Conservation (phyloP, 2,113 vertebrate genomes). For the Cephalopholis sonnerati region DNA sequence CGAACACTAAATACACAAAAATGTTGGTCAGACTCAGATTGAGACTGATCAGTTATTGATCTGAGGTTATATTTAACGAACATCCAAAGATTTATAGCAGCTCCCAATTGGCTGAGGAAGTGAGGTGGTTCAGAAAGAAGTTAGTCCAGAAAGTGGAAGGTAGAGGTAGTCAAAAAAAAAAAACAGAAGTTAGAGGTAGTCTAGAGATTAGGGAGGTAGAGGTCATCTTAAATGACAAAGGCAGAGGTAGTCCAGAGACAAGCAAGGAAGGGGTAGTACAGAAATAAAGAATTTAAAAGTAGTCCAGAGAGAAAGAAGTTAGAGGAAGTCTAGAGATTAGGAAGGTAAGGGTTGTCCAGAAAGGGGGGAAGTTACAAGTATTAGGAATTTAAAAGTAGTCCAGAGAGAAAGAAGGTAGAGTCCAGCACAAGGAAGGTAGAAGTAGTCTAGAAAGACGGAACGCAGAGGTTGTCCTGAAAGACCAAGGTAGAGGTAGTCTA, state of each 20-base stretch:
- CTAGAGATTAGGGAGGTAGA: too few relatives aligned
- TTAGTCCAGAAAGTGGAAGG: too few relatives aligned
- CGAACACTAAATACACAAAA: constrained; percentile 87
- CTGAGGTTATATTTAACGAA: neutral
- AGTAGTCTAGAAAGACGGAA: neutral
- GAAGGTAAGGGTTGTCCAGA: too few relatives aligned
- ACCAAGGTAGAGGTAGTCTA: neutral
- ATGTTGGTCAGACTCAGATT: neutral
- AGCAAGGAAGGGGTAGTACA: too few relatives aligned
- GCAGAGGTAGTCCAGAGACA: too few relatives aligned
- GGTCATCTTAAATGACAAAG: neutral
- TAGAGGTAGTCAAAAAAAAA: too few relatives aligned
- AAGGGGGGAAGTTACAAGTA: neutral
- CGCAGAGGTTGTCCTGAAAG: neutral
- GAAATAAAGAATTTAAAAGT: too few relatives aligned
- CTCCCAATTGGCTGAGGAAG: neutral
- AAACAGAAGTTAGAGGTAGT: neutral
- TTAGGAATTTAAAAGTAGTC: neutral
- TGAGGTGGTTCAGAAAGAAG: neutral
- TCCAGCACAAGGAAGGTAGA: neutral
- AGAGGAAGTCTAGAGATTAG: too few relatives aligned
- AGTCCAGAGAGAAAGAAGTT: too few relatives aligned
- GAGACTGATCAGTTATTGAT: neutral
- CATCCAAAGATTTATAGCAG: neutral
- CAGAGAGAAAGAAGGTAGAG: neutral